Evolutionary conservation across 2,797 vertebrate species (phyloP).

Genomic region (Pseudochromis fuscus): DNA sequence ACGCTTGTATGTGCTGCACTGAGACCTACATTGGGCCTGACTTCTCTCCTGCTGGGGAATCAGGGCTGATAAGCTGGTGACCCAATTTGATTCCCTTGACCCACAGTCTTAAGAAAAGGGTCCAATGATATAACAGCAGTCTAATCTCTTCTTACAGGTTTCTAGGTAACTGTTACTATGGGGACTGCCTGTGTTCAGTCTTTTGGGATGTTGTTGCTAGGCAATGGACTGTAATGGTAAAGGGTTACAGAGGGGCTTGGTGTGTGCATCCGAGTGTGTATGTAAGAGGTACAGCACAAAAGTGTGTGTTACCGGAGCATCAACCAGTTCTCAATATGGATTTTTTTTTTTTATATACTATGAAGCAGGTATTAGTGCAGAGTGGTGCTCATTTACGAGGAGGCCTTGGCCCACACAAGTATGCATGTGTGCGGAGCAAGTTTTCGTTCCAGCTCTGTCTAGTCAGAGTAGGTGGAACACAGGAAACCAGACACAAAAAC

Average conservation of each 20-base stretch:
- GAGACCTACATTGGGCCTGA: slow-evolving; percentile 20
- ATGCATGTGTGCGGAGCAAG: slow-evolving; percentile 21
- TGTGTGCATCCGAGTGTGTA: slow-evolving; percentile 10
- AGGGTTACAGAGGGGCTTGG: slow-evolving; percentile 5
- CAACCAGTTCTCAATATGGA: slow-evolving; percentile 19
- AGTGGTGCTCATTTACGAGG: slow-evolving; percentile 49
- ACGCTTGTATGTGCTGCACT: background rate
- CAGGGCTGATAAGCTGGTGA: slow-evolving; percentile 42
- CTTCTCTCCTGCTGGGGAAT: slow-evolving; percentile 26
- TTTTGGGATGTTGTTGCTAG: slow-evolving; percentile 72
- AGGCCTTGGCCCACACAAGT: slow-evolving; percentile 45
- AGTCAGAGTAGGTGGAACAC: slow-evolving; percentile 59
- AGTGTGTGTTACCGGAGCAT: background rate
- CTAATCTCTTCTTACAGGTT: slow-evolving; percentile 66
- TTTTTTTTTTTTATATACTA: slow-evolving; percentile 19
- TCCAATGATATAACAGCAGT: slow-evolving; percentile 53
- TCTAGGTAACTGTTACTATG: slow-evolving; percentile 77
- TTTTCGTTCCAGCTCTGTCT: slow-evolving; percentile 44
- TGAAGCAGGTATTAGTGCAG: slow-evolving; percentile 42
- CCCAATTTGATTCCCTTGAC: slow-evolving; percentile 67
- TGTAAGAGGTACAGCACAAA: background rate
- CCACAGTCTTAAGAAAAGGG: slow-evolving; percentile 54
- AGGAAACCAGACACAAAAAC: slow-evolving; percentile 40
- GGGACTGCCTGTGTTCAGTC: slow-evolving; percentile 69
- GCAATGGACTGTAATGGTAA: slow-evolving; percentile 47